phyloP scores from a whole-genome alignment of 2,888 invertebrate species.

The Latheticus oryzae region DNA sequence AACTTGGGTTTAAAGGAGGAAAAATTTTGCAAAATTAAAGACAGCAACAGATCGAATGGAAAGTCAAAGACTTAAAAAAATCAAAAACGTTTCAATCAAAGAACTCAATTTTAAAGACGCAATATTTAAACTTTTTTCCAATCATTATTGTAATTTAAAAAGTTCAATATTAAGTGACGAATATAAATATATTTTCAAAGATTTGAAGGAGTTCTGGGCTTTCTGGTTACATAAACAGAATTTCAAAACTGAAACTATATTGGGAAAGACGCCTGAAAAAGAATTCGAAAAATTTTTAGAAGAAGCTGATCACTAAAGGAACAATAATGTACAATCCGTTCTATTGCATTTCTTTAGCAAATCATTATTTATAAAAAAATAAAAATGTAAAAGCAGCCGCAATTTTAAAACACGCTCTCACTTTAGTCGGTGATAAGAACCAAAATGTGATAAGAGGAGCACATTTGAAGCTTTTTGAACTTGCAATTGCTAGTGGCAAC shows the following conservation, averaged over 20 bases:
- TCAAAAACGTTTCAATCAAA: constrained; percentile 10
- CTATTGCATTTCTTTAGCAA: constrained; percentile 6
- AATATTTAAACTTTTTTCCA: constrained; percentile 3
- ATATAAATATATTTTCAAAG: constrained; percentile 13
- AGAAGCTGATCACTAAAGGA: constrained; percentile 2
- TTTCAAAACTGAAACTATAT: constrained; percentile 1
- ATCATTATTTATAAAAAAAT: constrained; percentile 8
- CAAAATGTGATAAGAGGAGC: not conserved
- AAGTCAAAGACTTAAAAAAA: constrained; percentile 12
- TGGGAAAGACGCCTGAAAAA: not conserved
- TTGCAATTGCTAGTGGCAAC: constrained; percentile 4
- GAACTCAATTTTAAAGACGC: constrained; percentile 18
- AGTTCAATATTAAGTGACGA: not conserved
- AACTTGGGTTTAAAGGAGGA: not conserved
- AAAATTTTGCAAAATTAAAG: constrained; percentile 7
- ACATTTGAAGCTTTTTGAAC: constrained; percentile 19
- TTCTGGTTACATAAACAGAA: constrained; percentile 29
- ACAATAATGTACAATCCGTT: constrained; percentile 14
- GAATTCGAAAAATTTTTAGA: constrained; percentile 3
- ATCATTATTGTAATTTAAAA: not conserved
- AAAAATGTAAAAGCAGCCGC: not conserved
- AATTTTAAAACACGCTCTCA: not conserved
- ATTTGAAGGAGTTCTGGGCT: constrained; percentile 37
- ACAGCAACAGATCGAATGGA: constrained; percentile 1
- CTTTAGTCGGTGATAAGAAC: not conserved